A percentile compares a stretch with the other conserved stretches of the same genome.
These are phyloP conservation scores for Triplophysa yarkandensis DNA, from an alignment of 2,797 vertebrate genomes.

Conservation along the genomic window DNA sequence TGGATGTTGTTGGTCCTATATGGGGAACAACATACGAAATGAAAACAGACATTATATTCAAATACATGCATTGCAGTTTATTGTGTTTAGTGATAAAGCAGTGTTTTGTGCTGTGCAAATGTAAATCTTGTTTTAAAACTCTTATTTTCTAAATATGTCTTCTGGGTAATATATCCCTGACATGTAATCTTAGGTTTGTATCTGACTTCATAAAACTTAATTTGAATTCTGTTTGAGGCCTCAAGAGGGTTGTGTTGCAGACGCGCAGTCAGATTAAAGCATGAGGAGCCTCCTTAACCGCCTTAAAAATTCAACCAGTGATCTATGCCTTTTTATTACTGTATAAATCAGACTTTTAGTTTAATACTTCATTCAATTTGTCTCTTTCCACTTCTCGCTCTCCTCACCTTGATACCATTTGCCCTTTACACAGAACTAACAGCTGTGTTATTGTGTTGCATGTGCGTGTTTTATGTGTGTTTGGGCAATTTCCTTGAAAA, in stretches of 20 bases:
- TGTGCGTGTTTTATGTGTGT: no score
- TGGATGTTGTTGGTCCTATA: background rate
- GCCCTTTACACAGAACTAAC: background rate
- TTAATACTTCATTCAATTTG: background rate
- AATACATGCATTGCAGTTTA: no score
- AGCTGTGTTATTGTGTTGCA: background rate
- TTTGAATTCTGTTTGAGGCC: background rate
- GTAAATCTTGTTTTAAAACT: no score
- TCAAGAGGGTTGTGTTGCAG: background rate
- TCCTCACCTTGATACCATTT: background rate
- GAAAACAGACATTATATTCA: background rate
- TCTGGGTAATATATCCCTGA: no score
- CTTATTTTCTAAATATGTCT: no score
- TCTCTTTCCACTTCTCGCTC: background rate
- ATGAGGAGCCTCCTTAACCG: background rate
- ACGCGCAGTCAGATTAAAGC: no score
- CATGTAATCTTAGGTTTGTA: no score
- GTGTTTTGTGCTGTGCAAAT: no score
- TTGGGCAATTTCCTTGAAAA: no score
- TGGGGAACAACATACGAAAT: background rate
- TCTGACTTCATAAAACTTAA: no score
- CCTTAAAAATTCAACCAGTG: slow-evolving; percentile 17
- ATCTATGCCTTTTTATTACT: background rate
- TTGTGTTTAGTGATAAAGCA: background rate
- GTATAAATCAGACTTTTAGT: background rate